Base-by-base conservation (phyloP, 2,797 vertebrate species). In the Corythornis leucogaster region DNA sequence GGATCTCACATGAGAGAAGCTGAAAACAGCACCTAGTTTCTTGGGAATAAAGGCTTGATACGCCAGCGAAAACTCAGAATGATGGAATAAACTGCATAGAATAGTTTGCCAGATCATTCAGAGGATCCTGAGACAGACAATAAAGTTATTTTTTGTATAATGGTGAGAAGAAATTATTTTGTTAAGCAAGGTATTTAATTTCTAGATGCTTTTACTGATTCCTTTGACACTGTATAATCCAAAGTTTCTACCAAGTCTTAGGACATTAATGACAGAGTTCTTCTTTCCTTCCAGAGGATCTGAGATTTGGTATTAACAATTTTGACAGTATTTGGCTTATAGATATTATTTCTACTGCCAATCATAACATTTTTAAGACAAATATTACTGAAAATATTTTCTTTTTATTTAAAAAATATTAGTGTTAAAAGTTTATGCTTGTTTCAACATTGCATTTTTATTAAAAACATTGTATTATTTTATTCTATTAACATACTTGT, bases 1-100 rank as follows among this genome's bases (percentile, higher is more conserved):
- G 43, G 30, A 87, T 75, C 88, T 82, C 90, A 66, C 58, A 1
- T 42, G 75, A 92, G 46, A 66, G 71, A 93, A 81, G 57, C 33
- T 82, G 58, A 68, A 88, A 96, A 71, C 45, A 54, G 24, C 25
- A 68, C 68, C 43, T 68, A 59, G 64, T 86, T 87, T 74, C 51
- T 64, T 66, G 54, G 90, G 55, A 94, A 85, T 5, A 46, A 85
- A 92, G 74, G 53, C 61, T n/a, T 71, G 25, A 43, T n/a, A 40
- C 1, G 55, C 22, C 7, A 85, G 61, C 42, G 55, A 71, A 67
- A 89, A 78, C n/a, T 55, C 55, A 81, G 21, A 28, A 51, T 6
- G 43, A 78, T 0, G 1, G 35, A 82, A 68, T 66, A 91, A 92
- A 83, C 17, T 19, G 19, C 2, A 1, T 4, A 58, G 24, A 90